A percentile compares a stretch with the other conserved stretches of the same genome.
phyloP scores from a whole-genome alignment of 1,140 invertebrate species.

The Neodiprion fabricii region DNA sequence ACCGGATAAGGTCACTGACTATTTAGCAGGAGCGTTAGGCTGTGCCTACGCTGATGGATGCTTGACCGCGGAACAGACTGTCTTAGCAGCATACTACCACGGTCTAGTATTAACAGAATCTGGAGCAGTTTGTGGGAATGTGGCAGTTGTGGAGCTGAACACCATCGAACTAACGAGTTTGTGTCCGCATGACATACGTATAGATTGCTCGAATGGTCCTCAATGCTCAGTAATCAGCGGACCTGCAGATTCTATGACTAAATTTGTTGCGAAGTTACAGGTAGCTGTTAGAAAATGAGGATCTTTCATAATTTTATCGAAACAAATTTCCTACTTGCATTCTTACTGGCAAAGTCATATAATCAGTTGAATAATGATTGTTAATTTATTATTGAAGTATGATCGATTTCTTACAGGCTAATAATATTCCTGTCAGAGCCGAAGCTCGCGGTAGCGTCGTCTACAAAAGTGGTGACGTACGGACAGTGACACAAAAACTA shows the following conservation, averaged over 20 bases:
- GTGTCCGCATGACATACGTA: slow-evolving; percentile 74
- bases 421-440: slow-evolving; percentile 81
- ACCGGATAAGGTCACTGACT: slow-evolving; percentile 74
- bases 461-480: slow-evolving; percentile 80
- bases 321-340: not conserved
- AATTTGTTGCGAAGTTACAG: slow-evolving; percentile 75
- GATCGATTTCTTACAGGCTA: slow-evolving; percentile 60
- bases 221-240: slow-evolving; percentile 89
- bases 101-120: slow-evolving; percentile 67
- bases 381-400: not conserved
- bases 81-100: slow-evolving; percentile 70
- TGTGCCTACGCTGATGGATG: slow-evolving; percentile 77
- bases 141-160: slow-evolving; percentile 62
- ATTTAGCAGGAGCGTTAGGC: slow-evolving; percentile 71
- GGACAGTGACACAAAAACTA: slow-evolving; percentile 70
- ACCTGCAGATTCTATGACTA: slow-evolving; percentile 72
- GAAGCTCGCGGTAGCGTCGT: slow-evolving; percentile 84
- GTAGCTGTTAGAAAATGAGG: slow-evolving; percentile 20
- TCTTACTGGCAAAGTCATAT: no score
- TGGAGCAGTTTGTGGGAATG: slow-evolving; percentile 56
- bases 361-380: not conserved
- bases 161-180: slow-evolving; percentile 61
- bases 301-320: not conserved
- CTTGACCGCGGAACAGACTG: slow-evolving; percentile 70
- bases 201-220: slow-evolving; percentile 86